Percentiles rank a stretch among this genome's conserved stretches.
phyloP scores from a whole-genome alignment of 2,113 vertebrate genomes.

The Siniperca chuatsi region DNA sequence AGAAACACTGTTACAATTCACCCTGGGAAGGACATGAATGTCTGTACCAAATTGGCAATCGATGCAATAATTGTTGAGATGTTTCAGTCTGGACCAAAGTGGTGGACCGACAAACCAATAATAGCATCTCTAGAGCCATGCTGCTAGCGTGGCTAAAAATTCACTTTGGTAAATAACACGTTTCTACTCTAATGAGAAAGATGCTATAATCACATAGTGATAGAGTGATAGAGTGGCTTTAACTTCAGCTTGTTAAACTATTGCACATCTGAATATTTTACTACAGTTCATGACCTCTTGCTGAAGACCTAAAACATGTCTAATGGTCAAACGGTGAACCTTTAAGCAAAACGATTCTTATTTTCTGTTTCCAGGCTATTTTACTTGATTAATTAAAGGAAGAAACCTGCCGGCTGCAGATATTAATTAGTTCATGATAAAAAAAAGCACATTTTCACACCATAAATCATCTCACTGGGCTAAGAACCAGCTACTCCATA shows the following conservation, averaged over 20 bases:
- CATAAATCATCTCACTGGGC: conserved; percentile 30
- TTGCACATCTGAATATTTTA: conserved; percentile 4
- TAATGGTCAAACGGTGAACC: conserved; percentile 32
- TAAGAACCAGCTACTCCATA: neutral
- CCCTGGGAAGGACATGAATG: neutral
- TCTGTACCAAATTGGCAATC: neutral
- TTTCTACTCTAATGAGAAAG: neutral
- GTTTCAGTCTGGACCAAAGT: neutral
- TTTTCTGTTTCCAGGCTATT: conserved; percentile 18
- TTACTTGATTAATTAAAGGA: conserved; percentile 48
- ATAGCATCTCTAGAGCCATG: neutral
- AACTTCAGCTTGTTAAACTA: neutral
- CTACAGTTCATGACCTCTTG: neutral
- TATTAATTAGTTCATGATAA: conserved; percentile 46
- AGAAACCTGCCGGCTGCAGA: conserved; percentile 31
- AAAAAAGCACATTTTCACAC: conserved; percentile 27
- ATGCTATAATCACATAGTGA: neutral
- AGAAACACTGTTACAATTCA: neutral
- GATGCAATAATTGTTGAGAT: neutral
- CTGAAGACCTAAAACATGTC: neutral
- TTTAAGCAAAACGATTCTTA: conserved; percentile 15
- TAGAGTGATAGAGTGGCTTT: neutral
- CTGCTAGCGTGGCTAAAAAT: neutral
- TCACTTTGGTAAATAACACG: neutral
- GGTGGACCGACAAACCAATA: neutral